Conservation (phyloP, 2,113 vertebrate species). For the Gila orcuttii region DNA sequence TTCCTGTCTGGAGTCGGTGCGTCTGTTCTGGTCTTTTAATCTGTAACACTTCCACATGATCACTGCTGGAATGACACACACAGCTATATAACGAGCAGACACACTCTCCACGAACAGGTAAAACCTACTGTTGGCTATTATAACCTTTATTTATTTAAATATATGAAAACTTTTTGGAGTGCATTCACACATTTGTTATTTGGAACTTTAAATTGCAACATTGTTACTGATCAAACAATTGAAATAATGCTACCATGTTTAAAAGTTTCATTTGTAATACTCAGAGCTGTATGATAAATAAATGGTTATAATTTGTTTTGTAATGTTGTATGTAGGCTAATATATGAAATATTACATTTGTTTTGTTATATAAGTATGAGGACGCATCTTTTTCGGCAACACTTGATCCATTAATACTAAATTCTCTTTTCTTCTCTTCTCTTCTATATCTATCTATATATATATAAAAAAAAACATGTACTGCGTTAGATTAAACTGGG, state of each 20-base stretch:
- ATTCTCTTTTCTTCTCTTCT: no score
- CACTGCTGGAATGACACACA: conserved; percentile 17
- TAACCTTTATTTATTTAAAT: neutral
- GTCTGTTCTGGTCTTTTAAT: neutral
- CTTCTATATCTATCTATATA: no score
- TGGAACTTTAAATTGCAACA: neutral
- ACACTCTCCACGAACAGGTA: neutral
- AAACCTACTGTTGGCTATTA: neutral
- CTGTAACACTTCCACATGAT: neutral
- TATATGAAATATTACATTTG: no score
- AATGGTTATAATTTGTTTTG: neutral
- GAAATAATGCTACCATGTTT: neutral
- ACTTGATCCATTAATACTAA: no score
- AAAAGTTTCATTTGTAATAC: neutral
- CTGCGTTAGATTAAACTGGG: no score
- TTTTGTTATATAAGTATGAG: neutral
- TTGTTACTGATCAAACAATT: neutral
- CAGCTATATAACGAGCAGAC: neutral
- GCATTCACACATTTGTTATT: neutral
- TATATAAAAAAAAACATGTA: no score
- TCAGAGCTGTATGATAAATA: neutral
- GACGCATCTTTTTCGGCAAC: no score
- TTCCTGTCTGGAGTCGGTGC: neutral
- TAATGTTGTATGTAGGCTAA: no score
- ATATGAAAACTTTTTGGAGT: neutral